phyloP scores from a whole-genome alignment of 2,797 vertebrate genomes.

The Pogoniulus pusillus region DNA sequence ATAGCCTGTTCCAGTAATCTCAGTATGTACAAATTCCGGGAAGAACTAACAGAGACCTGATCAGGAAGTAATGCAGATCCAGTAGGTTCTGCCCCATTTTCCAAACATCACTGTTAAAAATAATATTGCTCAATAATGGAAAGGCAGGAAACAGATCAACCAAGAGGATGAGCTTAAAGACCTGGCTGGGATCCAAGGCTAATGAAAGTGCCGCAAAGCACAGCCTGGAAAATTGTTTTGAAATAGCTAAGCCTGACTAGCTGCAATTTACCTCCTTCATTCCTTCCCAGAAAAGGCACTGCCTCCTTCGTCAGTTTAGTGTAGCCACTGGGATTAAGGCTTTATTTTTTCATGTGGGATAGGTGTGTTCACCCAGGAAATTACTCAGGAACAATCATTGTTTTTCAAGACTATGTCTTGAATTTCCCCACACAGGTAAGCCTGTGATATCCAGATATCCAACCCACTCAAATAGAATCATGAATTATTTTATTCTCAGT shows the following conservation, averaged over 20 bases:
- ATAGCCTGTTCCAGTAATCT: slow-evolving; percentile 45
- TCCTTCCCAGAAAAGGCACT: slow-evolving; percentile 4
- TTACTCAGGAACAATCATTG: not conserved
- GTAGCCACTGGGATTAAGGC: not conserved
- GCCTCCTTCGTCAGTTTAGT: not conserved
- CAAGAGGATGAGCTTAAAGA: not conserved
- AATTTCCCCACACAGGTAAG: not conserved
- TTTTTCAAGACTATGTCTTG: not conserved
- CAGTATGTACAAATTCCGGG: not conserved
- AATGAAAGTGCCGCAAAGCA: slow-evolving; percentile 4
- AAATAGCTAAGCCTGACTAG: not conserved
- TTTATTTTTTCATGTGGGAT: not conserved
- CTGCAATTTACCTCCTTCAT: not conserved
- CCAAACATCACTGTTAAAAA: slow-evolving; percentile 2
- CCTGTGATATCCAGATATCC: not conserved
- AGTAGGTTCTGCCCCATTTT: not conserved
- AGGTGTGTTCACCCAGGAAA: not conserved
- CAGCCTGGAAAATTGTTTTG: not conserved
- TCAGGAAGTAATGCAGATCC: slow-evolving; percentile 35
- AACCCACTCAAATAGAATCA: not conserved
- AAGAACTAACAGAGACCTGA: slow-evolving; percentile 11
- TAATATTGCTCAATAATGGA: slow-evolving; percentile 12
- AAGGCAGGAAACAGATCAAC: slow-evolving; percentile 28
- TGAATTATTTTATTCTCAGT: not conserved
- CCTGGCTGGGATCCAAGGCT: not conserved